phyloP scores from a whole-genome alignment of 1,140 invertebrate species.

The Drosophila jambulina region DNA sequence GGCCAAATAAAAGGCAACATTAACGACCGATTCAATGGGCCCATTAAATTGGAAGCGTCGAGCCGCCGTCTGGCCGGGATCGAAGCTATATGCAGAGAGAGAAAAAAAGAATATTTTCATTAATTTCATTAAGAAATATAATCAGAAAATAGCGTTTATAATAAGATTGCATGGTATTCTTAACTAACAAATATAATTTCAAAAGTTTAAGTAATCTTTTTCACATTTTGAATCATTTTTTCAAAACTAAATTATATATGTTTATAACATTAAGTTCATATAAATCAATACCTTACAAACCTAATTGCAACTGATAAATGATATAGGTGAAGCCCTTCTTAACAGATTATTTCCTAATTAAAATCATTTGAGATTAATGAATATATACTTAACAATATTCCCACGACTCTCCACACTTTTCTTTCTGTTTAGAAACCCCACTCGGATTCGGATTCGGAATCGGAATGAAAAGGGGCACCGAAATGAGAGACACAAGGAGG shows the following conservation, averaged over 20 bases:
- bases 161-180: not conserved
- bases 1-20: conserved; percentile 79
- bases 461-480: conserved; percentile 9
- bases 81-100: conserved; percentile 25
- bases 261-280: too few species aligned
- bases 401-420: not conserved
- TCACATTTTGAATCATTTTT: too few species aligned
- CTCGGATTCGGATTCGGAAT: conserved; percentile 25
- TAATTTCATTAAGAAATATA: too few species aligned
- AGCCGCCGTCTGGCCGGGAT: conserved; percentile 64
- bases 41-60: conserved; percentile 70
- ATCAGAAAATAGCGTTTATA: not conserved
- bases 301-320: too few species aligned
- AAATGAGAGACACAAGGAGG: conserved; percentile 26
- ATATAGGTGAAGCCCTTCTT: too few species aligned
- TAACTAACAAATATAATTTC: too few species aligned
- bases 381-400: too few species aligned
- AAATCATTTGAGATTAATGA: too few species aligned
- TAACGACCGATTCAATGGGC: conserved; percentile 79
- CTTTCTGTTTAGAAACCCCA: conserved; percentile 10
- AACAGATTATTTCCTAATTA: too few species aligned
- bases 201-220: too few species aligned
- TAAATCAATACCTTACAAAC: too few species aligned
- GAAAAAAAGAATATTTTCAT: not conserved
- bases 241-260: too few species aligned